A percentile compares a stretch with the other conserved stretches of the same genome.
Conservation (phyloP, 2,888 invertebrate genomes). For the Clunio marinus region DNA sequence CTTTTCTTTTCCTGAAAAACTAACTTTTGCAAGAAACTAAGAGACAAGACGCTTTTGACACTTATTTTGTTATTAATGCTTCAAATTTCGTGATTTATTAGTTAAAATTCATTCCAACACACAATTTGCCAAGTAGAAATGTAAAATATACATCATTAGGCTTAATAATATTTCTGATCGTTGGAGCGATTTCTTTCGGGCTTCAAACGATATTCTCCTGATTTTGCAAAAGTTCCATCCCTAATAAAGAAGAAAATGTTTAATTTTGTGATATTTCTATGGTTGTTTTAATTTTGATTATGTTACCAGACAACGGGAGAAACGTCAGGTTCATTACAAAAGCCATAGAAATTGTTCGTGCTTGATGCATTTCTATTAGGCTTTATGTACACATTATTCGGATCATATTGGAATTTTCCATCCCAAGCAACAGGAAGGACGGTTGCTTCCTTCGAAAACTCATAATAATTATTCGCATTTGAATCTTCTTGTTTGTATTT, state of each 20-base stretch:
- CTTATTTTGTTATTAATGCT: no score
- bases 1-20: no score
- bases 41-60: not conserved
- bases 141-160: not conserved
- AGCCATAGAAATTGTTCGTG: slow-evolving; percentile 47
- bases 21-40: not conserved
- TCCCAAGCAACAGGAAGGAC: slow-evolving; percentile 49
- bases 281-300: slow-evolving; percentile 40
- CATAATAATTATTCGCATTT: slow-evolving; percentile 49
- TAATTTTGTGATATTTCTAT: slow-evolving; percentile 44
- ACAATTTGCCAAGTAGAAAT: not conserved
- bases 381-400: slow-evolving; percentile 45
- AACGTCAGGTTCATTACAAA: slow-evolving; percentile 46
- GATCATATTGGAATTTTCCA: slow-evolving; percentile 46
- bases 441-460: slow-evolving; percentile 46
- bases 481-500: slow-evolving; percentile 42
- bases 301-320: slow-evolving; percentile 47
- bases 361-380: slow-evolving; percentile 48
- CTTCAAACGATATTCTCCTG: slow-evolving; percentile 44
- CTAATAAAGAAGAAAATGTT: slow-evolving; percentile 42
- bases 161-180: slow-evolving; percentile 41
- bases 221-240: slow-evolving; percentile 33
- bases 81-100: slow-evolving; percentile 20
- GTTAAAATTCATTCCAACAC: not conserved
- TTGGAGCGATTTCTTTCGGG: slow-evolving; percentile 50